A percentile compares a stretch with the other conserved stretches of the same genome.
Conservation (phyloP, 2,888 invertebrate species). For the Eilema depressum region DNA sequence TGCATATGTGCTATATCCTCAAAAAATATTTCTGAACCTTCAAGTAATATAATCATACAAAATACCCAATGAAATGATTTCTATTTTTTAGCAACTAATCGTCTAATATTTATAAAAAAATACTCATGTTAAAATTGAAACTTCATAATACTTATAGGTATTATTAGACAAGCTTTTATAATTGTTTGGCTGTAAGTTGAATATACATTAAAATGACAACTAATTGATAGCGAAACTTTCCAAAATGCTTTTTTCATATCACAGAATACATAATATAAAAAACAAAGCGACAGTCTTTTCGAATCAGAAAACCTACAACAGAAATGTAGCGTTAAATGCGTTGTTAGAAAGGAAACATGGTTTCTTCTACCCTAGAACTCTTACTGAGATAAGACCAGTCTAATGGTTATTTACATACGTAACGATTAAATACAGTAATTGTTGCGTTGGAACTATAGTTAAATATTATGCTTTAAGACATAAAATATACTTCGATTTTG, state of each 20-base stretch:
- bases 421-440: slow-evolving; percentile 57
- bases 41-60: neutral
- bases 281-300: slow-evolving; percentile 60
- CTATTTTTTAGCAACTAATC: neutral
- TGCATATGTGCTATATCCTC: too few species aligned
- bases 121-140: neutral
- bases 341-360: slow-evolving; percentile 29
- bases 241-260: slow-evolving; percentile 6
- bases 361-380: slow-evolving; percentile 24
- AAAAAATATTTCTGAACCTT: neutral
- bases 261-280: slow-evolving; percentile 46
- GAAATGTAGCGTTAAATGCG: slow-evolving; percentile 21
- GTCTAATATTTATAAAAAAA: neutral
- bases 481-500: slow-evolving; percentile 54
- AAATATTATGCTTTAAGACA: slow-evolving; percentile 58
- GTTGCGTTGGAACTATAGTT: slow-evolving; percentile 67
- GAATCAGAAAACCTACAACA: slow-evolving; percentile 42
- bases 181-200: neutral
- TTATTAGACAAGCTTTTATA: neutral
- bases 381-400: slow-evolving; percentile 51
- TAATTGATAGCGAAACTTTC: neutral
- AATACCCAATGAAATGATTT: neutral
- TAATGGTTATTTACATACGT: slow-evolving; percentile 60
- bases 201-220: neutral
- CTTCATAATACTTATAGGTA: slow-evolving; percentile 2